These are phyloP conservation scores for Thymelicus lineola DNA, from an alignment of 2,888 invertebrate species.

Conservation along the genomic window DNA sequence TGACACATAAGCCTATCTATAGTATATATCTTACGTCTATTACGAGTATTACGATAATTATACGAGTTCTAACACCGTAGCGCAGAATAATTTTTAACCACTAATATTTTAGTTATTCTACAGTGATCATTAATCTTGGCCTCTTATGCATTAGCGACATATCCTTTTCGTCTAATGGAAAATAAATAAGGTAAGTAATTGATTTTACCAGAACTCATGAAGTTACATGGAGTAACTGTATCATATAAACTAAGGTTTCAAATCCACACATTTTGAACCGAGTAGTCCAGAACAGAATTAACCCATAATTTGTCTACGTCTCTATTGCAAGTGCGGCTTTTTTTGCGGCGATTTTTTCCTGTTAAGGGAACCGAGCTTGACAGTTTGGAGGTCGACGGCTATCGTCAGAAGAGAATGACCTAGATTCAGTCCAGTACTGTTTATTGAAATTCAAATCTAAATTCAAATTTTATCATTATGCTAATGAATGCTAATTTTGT, in stretches of 20 bases:
- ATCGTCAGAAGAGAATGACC: slow-evolving; percentile 7
- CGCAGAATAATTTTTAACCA: too few relatives aligned
- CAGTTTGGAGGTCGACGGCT: slow-evolving; percentile 16
- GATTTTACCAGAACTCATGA: too few relatives aligned
- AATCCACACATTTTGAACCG: slow-evolving; percentile 34
- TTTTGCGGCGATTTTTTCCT: slow-evolving; percentile 36
- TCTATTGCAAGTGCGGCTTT: slow-evolving; percentile 43
- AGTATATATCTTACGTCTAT: too few relatives aligned
- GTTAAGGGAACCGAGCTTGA: slow-evolving; percentile 24
- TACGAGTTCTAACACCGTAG: too few relatives aligned
- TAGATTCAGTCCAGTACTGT: neutral
- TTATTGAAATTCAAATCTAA: slow-evolving; percentile 3
- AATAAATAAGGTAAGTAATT: too few relatives aligned
- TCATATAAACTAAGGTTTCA: neutral
- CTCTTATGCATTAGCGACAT: too few relatives aligned
- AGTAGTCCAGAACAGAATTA: slow-evolving; percentile 42
- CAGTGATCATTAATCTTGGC: too few relatives aligned
- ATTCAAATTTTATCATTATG: slow-evolving; percentile 1
- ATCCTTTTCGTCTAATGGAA: too few relatives aligned
- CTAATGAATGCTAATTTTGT: neutral
- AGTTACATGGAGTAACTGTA: too few relatives aligned
- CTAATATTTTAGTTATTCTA: too few relatives aligned
- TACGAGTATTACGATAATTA: too few relatives aligned
- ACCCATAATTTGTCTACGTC: slow-evolving; percentile 52
- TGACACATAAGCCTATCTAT: too few relatives aligned